Evolutionary conservation across 2,888 invertebrate species (phyloP).

Genomic region (Alitta virens): DNA sequence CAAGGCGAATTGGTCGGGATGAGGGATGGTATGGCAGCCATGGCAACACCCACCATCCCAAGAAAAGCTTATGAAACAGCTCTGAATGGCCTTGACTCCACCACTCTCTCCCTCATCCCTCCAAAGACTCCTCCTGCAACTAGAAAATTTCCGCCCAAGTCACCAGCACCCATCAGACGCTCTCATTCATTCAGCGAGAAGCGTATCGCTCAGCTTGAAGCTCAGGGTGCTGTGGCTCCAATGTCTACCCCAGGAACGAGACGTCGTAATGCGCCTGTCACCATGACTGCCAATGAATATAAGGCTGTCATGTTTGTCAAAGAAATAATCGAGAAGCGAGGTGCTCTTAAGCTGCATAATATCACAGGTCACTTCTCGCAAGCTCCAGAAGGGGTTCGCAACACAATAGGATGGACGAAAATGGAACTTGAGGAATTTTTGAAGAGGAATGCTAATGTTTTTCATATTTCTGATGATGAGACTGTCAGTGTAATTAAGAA

Average conservation of each 20-base stretch:
- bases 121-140: conserved; percentile 29
- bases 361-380: conserved; percentile 50
- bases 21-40: conserved; percentile 35
- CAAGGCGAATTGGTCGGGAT: conserved; percentile 54
- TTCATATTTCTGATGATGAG: conserved; percentile 49
- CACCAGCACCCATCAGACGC: conserved; percentile 18
- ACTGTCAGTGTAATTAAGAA: conserved; percentile 51
- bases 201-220: conserved; percentile 1
- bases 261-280: conserved; percentile 39
- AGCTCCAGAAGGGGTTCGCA: conserved; percentile 51
- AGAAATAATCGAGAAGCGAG: conserved; percentile 53
- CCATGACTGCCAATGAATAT: conserved; percentile 57
- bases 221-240: background rate
- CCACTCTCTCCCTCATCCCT: conserved; percentile 1
- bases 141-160: conserved; percentile 21
- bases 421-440: conserved; percentile 53
- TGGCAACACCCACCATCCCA: conserved; percentile 18
- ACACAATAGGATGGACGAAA: conserved; percentile 55
- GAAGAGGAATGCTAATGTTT: conserved; percentile 49
- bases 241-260: conserved; percentile 14
- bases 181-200: conserved; percentile 28
- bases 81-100: conserved; percentile 1
- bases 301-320: conserved; percentile 57
- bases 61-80: conserved; percentile 5
- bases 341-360: conserved; percentile 46